Base-by-base conservation (phyloP, 2,797 vertebrate species). In the Synanceia verrucosa region DNA sequence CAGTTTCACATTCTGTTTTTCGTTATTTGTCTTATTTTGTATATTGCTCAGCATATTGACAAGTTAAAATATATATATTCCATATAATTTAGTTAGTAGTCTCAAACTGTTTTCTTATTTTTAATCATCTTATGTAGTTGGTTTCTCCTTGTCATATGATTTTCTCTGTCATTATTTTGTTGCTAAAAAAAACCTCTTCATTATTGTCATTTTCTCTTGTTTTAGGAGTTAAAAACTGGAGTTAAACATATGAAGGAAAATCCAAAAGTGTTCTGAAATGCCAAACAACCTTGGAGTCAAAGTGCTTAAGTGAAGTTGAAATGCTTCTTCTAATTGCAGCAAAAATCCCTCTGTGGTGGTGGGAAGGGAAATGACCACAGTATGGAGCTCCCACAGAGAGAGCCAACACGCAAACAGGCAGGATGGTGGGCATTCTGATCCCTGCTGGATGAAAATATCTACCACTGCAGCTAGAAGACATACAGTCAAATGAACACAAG, bases 331-430 rank as follows among this genome's bases (percentile, higher is more conserved):
- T 73, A 76, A 86, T 87, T 84, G 70, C 73, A 72, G 65, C 23
- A 69, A 47, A 66, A 75, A 80, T 78, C 53, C 44, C 55, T 80
- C 44, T 1, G 9, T 24, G 8, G 55, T 67, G 73, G 78, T 73
- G 65, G 72, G 68, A 81, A 76, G 71, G 77, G 79, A 88, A 88
- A 65, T 48, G 74, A 83, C 83, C 86, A 86, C 78, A 69, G 23
- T 56, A 53, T 78, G 37, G 65, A 73, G 73, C 75, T 90, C 88
- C 87, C 82, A 80, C 48, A 19, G 80, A 87, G 86, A 86, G 60
- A 9, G 18, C 44, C 4, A 51, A 58, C 21, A 76, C 36, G 53
- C 36, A 70, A 19, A 61, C 33, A 41, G 18, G 6, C 56, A 12
- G 28, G 16, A 43, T 41, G 46, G 9, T 57, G 33, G 53, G 58